Percentiles rank a stretch among this genome's conserved stretches.
Conservation (phyloP, 2,113 vertebrate genomes). For the Ondatra zibethicus region DNA sequence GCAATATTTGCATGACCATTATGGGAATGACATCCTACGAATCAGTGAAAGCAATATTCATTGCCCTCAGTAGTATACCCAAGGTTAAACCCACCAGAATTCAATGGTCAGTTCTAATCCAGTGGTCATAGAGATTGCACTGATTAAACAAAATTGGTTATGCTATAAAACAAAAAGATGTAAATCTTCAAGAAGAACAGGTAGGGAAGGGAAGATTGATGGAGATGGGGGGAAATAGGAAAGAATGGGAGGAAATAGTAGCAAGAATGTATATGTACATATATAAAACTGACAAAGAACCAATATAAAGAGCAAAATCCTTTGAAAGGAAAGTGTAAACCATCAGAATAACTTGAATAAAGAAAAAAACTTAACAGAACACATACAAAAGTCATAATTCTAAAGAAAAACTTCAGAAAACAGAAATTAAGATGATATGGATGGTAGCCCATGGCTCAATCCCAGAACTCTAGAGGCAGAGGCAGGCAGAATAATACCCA, state of each 20-base stretch:
- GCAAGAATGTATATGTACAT: neutral
- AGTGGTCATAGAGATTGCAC: neutral
- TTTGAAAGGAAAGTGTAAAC: neutral
- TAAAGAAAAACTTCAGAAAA: neutral
- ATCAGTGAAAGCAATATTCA: neutral
- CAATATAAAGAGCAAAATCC: neutral
- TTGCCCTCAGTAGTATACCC: neutral
- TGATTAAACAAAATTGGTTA: neutral
- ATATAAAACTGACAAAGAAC: neutral
- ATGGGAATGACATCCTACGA: neutral
- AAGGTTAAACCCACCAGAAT: neutral
- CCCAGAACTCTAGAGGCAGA: neutral
- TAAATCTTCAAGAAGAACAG: neutral
- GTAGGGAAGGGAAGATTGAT: neutral
- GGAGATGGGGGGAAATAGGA: neutral
- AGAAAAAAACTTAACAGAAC: neutral
- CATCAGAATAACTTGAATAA: neutral
- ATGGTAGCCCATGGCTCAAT: neutral
- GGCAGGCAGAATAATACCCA: neutral
- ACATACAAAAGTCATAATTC: neutral
- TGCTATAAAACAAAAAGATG: neutral
- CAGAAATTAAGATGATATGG: neutral
- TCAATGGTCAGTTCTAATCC: neutral
- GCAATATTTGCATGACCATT: neutral
- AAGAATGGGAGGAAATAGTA: neutral